A percentile compares a stretch with the other conserved stretches of the same genome.
These are phyloP conservation scores for Vicugna pacos DNA, from an alignment of 2,113 vertebrate species.

Conservation along the genomic window DNA sequence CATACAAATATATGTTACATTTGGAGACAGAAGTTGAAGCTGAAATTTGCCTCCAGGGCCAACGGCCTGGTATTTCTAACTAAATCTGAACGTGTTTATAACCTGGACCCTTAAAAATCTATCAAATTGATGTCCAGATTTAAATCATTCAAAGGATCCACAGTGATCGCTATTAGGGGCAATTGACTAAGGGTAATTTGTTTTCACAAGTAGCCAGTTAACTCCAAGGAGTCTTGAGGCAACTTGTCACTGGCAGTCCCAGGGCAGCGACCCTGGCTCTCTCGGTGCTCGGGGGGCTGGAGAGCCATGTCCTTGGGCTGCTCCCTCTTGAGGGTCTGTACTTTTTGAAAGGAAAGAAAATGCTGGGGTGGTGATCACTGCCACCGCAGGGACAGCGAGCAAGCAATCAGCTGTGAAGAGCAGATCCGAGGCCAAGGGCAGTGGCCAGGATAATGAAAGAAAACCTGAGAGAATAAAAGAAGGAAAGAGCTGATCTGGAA, in stretches of 20 bases:
- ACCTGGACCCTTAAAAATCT: background rate
- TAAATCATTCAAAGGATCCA: background rate
- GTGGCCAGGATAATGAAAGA: background rate
- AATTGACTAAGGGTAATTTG: background rate
- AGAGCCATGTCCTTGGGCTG: background rate
- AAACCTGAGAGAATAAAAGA: background rate
- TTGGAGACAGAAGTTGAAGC: background rate
- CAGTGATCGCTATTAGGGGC: background rate
- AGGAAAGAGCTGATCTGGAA: background rate
- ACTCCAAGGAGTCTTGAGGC: background rate
- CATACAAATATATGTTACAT: background rate
- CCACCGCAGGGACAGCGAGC: background rate
- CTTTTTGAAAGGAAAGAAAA: background rate
- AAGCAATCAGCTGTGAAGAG: background rate
- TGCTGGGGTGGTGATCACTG: background rate
- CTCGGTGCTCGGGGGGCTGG: accelerated
- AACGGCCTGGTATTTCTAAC: background rate
- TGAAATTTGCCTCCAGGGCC: background rate
- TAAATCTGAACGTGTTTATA: background rate
- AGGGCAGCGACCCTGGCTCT: background rate
- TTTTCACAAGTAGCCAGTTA: background rate
- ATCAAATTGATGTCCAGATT: background rate
- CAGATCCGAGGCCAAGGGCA: background rate
- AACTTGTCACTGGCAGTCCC: background rate
- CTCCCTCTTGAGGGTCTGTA: background rate